These are phyloP conservation scores for Morone chrysops DNA, from an alignment of 2,113 vertebrate genomes.

Conservation along the genomic window DNA sequence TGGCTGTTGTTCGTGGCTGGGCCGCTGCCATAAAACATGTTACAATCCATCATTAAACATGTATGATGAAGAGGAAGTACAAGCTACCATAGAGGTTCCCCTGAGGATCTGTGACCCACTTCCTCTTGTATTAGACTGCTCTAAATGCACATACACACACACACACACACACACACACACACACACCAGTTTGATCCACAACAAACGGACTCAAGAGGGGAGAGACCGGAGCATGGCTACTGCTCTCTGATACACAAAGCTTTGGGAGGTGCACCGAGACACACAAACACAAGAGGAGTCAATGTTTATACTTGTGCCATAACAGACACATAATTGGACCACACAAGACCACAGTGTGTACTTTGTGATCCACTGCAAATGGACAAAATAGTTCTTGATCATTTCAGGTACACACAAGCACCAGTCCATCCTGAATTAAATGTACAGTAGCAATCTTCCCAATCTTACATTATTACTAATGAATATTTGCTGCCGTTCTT, in stretches of 20 bases:
- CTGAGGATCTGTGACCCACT: conserved; percentile 77
- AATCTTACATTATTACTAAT: neutral
- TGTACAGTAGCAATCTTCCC: neutral
- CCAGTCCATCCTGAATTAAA: neutral
- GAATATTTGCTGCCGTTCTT: neutral
- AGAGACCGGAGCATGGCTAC: neutral
- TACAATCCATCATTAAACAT: conserved; percentile 77
- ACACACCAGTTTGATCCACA: conserved; percentile 42
- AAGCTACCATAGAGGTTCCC: conserved; percentile 66
- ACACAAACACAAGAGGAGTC: too few species aligned
- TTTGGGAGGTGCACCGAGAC: neutral
- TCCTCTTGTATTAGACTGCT: conserved; percentile 66
- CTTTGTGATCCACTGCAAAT: neutral
- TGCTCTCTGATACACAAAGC: neutral
- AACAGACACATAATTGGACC: neutral
- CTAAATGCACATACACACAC: conserved; percentile 39
- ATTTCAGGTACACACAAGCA: neutral
- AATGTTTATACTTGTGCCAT: too few species aligned
- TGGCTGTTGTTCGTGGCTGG: conserved; percentile 11
- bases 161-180: conserved; percentile 24
- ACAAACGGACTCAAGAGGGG: conserved; percentile 33
- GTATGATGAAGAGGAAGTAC: conserved; percentile 71
- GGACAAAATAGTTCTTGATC: neutral
- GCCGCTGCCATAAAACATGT: conserved; percentile 57
- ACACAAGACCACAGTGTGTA: neutral